Conservation (phyloP, 2,113 vertebrate species). For the Seriola quinqueradiata region DNA sequence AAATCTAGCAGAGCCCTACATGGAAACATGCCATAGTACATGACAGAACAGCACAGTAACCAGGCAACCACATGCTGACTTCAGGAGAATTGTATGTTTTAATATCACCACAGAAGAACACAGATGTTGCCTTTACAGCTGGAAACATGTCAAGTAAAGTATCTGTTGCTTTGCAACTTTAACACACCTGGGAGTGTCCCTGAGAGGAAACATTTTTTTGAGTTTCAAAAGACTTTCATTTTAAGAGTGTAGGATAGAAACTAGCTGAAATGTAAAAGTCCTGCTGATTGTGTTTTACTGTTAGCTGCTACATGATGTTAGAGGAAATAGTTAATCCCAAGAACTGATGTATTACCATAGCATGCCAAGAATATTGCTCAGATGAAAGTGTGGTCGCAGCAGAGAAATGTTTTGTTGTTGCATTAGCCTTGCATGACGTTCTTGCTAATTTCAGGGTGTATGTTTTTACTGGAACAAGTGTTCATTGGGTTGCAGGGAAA, state of each 20-base stretch:
- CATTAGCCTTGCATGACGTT: constrained; percentile 16
- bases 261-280: background rate
- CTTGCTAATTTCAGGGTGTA: constrained; percentile 3
- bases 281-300: background rate
- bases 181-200: constrained; percentile 19
- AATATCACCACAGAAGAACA: constrained; percentile 28
- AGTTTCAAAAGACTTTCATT: background rate
- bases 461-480: constrained; percentile 34
- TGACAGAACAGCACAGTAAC: constrained; percentile 40
- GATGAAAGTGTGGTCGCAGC: background rate
- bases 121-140: constrained; percentile 28
- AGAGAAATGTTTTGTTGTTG: background rate
- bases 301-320: background rate
- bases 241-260: background rate
- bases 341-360: background rate
- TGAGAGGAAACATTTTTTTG: constrained; percentile 7
- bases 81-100: constrained; percentile 44
- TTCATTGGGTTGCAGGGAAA: constrained; percentile 20
- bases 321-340: background rate
- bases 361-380: constrained; percentile 2
- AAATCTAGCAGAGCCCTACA: constrained; percentile 34
- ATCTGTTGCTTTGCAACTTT: constrained; percentile 26
- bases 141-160: background rate
- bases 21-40: constrained; percentile 55
- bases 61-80: constrained; percentile 53